Conservation (phyloP, 2,797 vertebrate genomes). For the Megaceryle alcyon region DNA sequence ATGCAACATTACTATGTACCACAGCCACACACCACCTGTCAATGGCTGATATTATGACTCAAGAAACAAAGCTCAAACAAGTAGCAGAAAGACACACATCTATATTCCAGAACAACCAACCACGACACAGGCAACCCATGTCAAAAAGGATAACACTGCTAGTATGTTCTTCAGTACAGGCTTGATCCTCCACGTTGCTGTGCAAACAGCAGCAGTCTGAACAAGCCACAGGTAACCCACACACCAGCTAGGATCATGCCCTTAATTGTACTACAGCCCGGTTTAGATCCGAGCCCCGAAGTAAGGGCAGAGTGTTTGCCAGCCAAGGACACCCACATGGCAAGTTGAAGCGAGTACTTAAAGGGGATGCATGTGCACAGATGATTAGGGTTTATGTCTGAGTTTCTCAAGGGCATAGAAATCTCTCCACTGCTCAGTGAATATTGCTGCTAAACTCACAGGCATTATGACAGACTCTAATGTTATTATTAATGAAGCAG, state of each 20-base stretch:
- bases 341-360: neutral
- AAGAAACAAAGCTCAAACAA: neutral
- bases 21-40: neutral
- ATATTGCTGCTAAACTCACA: neutral
- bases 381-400: neutral
- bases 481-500: neutral
- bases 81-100: neutral
- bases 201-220: neutral
- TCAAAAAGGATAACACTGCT: neutral
- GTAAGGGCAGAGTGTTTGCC: neutral
- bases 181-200: neutral
- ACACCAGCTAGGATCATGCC: neutral
- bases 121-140: fast-evolving
- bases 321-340: neutral
- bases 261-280: neutral
- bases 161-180: neutral
- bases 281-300: neutral
- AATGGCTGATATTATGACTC: neutral
- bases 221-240: neutral
- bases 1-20: neutral
- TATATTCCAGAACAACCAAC: neutral
- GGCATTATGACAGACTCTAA: neutral
- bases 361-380: neutral
- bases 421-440: neutral
- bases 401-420: slow-evolving; percentile 37